Evolutionary conservation across 2,797 vertebrate genomes (phyloP).

Genomic region (Steatocranus sp.): DNA sequence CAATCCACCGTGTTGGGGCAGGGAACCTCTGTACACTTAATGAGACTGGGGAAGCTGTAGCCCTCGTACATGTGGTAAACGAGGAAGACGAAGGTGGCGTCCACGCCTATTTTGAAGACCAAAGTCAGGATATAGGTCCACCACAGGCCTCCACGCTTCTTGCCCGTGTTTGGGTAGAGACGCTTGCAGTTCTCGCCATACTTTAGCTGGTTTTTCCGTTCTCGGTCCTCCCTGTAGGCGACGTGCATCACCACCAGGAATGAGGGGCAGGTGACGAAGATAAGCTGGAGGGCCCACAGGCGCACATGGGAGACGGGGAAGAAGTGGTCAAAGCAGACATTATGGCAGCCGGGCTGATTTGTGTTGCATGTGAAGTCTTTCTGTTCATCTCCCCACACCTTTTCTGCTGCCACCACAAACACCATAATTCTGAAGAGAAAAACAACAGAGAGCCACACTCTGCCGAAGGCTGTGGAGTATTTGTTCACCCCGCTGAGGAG

Average conservation of each 20-base stretch:
- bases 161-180: slow-evolving; percentile 80
- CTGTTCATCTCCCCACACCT: slow-evolving; percentile 93
- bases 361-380: slow-evolving; percentile 96
- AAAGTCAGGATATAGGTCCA: slow-evolving; percentile 92
- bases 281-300: slow-evolving; percentile 97
- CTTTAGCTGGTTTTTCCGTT: slow-evolving; percentile 66
- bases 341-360: slow-evolving; percentile 89
- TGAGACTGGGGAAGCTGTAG: slow-evolving; percentile 82
- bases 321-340: slow-evolving; percentile 91
- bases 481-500: slow-evolving; percentile 91
- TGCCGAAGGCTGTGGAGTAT: slow-evolving; percentile 92
- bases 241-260: slow-evolving; percentile 94
- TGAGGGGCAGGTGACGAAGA: slow-evolving; percentile 96
- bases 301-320: slow-evolving; percentile 94
- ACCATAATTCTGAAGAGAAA: slow-evolving; percentile 95
- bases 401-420: slow-evolving; percentile 90
- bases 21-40: slow-evolving; percentile 82
- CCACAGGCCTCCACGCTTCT: slow-evolving; percentile 92
- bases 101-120: slow-evolving; percentile 84
- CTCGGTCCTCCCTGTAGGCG: slow-evolving; percentile 85
- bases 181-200: slow-evolving; percentile 60
- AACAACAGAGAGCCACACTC: slow-evolving; percentile 93
- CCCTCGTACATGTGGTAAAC: slow-evolving; percentile 85
- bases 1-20: slow-evolving; percentile 90
- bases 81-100: slow-evolving; percentile 83